These are phyloP conservation scores for Lacanobia oleracea DNA, from an alignment of 2,888 invertebrate species.

Conservation along the genomic window DNA sequence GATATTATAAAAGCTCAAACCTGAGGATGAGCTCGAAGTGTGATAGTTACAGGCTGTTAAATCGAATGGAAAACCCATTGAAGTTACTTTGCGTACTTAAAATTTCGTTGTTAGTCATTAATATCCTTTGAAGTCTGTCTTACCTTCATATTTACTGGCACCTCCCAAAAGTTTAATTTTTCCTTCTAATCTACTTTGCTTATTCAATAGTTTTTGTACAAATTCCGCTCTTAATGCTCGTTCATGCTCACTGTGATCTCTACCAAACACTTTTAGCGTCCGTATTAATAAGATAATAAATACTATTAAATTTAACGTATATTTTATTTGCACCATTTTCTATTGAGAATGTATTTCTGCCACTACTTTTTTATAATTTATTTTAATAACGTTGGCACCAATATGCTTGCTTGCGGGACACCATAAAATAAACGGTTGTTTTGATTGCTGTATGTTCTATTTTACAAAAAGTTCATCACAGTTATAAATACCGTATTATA, in stretches of 20 bases:
- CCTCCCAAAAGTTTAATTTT: conserved; percentile 94
- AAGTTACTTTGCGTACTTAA: too few relatives aligned
- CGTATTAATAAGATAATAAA: conserved; percentile 66
- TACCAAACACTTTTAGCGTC: conserved; percentile 70
- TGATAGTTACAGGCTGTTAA: too few relatives aligned
- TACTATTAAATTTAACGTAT: conserved; percentile 52
- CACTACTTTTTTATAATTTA: conserved; percentile 16
- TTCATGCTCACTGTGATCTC: conserved; percentile 80
- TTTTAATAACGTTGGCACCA: conserved; percentile 16
- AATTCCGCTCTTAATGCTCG: conserved; percentile 88
- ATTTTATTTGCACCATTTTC: conserved; percentile 50
- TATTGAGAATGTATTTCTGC: conserved; percentile 1
- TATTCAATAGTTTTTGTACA: conserved; percentile 93
- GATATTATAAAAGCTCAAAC: too few relatives aligned
- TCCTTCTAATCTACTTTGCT: conserved; percentile 93
- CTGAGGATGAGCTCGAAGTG: too few relatives aligned
- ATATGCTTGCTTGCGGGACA: conserved; percentile 23
- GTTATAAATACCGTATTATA: background rate
- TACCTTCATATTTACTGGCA: conserved; percentile 93
- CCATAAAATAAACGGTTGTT: conserved; percentile 13
- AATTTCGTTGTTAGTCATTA: too few relatives aligned
- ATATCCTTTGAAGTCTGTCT: background rate
- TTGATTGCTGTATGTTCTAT: background rate
- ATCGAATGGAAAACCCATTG: too few relatives aligned
- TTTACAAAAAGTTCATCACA: background rate